These are phyloP conservation scores for Ispidina picta DNA, from an alignment of 2,797 vertebrate genomes.

Conservation along the genomic window DNA sequence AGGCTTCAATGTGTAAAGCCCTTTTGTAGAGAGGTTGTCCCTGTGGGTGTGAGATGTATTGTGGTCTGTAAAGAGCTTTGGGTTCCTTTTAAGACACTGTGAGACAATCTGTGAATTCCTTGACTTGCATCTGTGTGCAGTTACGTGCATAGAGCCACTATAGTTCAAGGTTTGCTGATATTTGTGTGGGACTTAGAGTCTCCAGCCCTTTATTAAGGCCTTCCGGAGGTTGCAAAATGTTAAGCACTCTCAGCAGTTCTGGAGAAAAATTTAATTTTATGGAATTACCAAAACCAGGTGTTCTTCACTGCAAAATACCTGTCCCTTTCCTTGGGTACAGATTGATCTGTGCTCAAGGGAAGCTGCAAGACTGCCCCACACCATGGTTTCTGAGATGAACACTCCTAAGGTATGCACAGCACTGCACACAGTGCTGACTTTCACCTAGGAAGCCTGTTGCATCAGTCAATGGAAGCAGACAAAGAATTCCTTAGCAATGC, in stretches of 20 bases:
- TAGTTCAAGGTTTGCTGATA: background rate
- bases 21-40: background rate
- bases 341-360: background rate
- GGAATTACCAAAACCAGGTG: background rate
- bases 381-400: background rate
- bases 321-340: background rate
- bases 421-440: background rate
- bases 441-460: background rate
- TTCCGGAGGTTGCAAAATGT: background rate
- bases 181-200: background rate
- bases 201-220: background rate
- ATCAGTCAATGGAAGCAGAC: background rate
- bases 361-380: background rate
- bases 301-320: background rate
- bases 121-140: background rate
- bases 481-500: constrained; percentile 34
- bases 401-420: background rate
- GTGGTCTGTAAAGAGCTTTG: background rate
- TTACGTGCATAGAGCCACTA: fast-evolving
- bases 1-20: background rate
- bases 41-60: background rate
- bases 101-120: background rate
- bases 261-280: background rate
- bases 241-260: background rate
- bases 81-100: background rate